phyloP scores from a whole-genome alignment of 2,113 vertebrate species.

The Etia nguti region DNA sequence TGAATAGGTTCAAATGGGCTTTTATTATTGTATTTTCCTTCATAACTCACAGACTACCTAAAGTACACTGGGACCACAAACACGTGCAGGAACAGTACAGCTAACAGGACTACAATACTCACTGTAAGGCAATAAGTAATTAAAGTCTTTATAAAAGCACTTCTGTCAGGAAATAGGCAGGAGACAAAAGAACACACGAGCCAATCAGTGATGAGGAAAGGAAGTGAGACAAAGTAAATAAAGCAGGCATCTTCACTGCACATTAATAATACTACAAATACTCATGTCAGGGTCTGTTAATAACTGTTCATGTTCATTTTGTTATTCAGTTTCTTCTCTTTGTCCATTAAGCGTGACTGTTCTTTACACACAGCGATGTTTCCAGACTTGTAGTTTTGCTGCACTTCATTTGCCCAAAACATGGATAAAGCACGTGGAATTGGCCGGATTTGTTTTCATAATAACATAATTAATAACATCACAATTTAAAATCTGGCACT shows the following conservation, averaged over 20 bases:
- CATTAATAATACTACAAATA: not conserved
- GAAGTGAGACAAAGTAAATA: not conserved
- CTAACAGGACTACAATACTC: not conserved
- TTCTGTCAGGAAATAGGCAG: not conserved
- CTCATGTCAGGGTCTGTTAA: not conserved
- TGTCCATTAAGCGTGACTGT: accelerated
- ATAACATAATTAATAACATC: not conserved
- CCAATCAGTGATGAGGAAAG: not conserved
- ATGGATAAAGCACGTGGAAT: too few species aligned
- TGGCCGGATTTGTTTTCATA: not conserved
- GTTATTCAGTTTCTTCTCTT: not conserved
- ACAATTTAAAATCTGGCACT: not conserved
- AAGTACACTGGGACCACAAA: not conserved
- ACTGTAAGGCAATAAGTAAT: not conserved
- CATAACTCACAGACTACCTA: not conserved
- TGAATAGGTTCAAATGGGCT: not conserved
- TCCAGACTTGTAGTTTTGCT: not conserved
- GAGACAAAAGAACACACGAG: not conserved
- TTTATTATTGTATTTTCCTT: not conserved
- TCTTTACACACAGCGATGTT: not conserved
- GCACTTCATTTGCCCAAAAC: too few species aligned
- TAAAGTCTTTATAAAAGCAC: not conserved
- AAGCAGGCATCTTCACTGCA: not conserved
- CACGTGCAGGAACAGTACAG: not conserved
- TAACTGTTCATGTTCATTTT: not conserved